These are phyloP conservation scores for Sarcoramphus papa DNA, from an alignment of 2,797 vertebrate genomes.

Conservation along the genomic window DNA sequence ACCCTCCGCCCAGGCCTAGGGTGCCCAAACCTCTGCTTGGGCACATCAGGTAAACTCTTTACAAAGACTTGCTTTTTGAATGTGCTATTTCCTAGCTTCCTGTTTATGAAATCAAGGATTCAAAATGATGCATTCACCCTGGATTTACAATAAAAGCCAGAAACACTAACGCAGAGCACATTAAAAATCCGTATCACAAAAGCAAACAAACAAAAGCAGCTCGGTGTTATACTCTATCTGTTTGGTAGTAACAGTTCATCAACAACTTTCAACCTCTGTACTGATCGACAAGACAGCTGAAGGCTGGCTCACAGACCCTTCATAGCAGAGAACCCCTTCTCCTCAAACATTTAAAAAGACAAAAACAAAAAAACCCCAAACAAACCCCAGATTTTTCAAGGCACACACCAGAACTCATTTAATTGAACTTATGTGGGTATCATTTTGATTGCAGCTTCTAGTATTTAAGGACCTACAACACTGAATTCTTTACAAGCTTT, in stretches of 20 bases:
- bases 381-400: background rate
- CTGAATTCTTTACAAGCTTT: background rate
- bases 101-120: background rate
- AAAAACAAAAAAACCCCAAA: fast-evolving
- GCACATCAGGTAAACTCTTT: background rate
- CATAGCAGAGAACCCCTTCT: background rate
- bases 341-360: background rate
- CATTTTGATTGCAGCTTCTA: background rate
- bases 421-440: background rate
- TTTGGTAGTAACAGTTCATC: background rate
- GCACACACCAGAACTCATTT: background rate
- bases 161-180: background rate
- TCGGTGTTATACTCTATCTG: background rate
- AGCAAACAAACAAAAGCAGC: background rate
- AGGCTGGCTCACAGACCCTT: background rate
- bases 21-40: background rate
- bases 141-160: background rate
- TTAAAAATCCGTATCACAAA: background rate
- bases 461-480: background rate
- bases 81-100: background rate
- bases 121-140: fast-evolving
- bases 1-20: background rate
- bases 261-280: background rate
- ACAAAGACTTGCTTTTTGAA: background rate
- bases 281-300: background rate